Base-by-base conservation (phyloP, 2,797 vertebrate genomes). In the Eulemur coronatus region DNA sequence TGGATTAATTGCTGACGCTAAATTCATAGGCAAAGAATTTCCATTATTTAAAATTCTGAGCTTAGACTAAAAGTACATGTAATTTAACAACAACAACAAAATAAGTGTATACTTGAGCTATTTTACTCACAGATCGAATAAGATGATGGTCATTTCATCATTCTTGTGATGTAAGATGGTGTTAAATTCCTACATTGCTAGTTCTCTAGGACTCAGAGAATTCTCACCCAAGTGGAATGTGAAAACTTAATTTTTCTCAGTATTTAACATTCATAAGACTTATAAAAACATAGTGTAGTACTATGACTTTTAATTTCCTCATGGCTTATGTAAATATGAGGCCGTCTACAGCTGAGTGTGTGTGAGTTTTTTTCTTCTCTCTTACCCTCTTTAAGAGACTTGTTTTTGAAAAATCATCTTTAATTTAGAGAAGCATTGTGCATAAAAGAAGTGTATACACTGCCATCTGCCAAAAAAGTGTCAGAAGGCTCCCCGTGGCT, bases 371-470 rank as follows among this genome's bases (percentile, higher is more conserved):
- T 93, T 93, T 26, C 7, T 89, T 67, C 65, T 33, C 43, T 89
- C 75, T 65, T 2, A 70, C 73, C 82, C 33, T 82, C 63, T 89
- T 75, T 88, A 85, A 46, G 94, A 93, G 86, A 97, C 97, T 93
- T 96, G 61, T 73, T 98, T 96, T 94, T 84, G 84, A 97, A 97
- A 97, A 96, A 97, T 92, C 43, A 91, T 96, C 89, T 92, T 97
- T 94, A 97, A 96, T 93, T 98, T 96, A 95, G 96, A 97, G 89
- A 97, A 89, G 61, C 55, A 69, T 67, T 97, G 28, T 81, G 92
- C 79, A 96, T 96, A 69, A 96, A 94, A 97, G 89, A 94, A 95
- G 50, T 79, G 41, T 82, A 92, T 94, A 84, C 57, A 88, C 38
- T 94, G 89, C 93, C 97, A 95, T 95, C 97, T 96, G 96, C 95